Conservation (phyloP, 2,113 vertebrate genomes). For the Paracanthobrama guichenoti region DNA sequence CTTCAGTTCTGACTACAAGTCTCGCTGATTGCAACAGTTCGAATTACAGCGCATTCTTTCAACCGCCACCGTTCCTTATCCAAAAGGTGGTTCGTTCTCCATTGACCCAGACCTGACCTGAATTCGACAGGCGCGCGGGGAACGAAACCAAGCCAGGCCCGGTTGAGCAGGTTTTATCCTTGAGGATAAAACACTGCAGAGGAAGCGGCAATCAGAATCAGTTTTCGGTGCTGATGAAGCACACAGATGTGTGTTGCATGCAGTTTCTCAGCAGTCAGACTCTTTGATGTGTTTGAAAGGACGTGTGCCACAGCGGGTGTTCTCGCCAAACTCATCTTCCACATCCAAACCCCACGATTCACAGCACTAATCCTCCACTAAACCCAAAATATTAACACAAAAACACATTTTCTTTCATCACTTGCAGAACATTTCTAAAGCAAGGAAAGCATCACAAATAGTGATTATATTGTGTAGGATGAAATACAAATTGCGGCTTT, state of each 20-base stretch:
- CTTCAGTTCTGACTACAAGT: conserved; percentile 49
- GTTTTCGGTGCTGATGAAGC: conserved; percentile 38
- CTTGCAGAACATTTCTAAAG: conserved; percentile 10
- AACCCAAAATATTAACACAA: conserved; percentile 49
- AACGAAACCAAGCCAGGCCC: conserved; percentile 21
- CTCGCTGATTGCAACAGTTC: conserved; percentile 56
- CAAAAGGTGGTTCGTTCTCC: conserved; percentile 35
- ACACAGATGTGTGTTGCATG: conserved; percentile 23
- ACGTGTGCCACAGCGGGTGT: conserved; percentile 20
- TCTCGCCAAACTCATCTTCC: conserved; percentile 44
- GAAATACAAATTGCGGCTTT: conserved; percentile 59
- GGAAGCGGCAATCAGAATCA: conserved; percentile 39
- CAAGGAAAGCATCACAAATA: conserved; percentile 39
- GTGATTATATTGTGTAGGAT: conserved; percentile 55
- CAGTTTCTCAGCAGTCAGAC: conserved; percentile 39
- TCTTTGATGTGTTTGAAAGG: conserved; percentile 39
- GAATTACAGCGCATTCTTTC: conserved; percentile 52
- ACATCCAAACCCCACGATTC: conserved; percentile 44
- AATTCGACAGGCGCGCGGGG: conserved; percentile 19
- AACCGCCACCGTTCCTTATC: conserved; percentile 28
- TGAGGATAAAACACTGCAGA: conserved; percentile 34
- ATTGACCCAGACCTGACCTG: conserved; percentile 37
- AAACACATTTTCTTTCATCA: conserved; percentile 42
- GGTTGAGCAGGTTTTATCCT: conserved; percentile 22
- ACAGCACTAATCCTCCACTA: conserved; percentile 45